A percentile compares a stretch with the other conserved stretches of the same genome.
Conservation (phyloP, 2,888 invertebrate genomes). For the Synergus umbraculus region DNA sequence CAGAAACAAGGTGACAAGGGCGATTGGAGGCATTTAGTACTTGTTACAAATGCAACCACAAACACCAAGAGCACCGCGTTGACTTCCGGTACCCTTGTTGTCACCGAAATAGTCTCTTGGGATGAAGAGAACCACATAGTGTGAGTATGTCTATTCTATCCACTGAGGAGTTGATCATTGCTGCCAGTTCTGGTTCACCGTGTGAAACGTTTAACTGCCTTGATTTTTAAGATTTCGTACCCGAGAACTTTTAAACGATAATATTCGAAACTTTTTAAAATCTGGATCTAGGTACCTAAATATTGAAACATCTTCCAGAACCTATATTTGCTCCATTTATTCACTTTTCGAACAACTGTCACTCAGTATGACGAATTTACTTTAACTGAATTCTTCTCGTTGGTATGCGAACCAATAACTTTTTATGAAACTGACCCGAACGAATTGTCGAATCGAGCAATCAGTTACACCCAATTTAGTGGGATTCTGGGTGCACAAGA, state of each 20-base stretch:
- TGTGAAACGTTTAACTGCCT: background rate
- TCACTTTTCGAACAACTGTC: conserved; percentile 4
- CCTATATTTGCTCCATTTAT: conserved; percentile 6
- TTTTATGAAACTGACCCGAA: background rate
- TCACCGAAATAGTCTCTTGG: conserved; percentile 87
- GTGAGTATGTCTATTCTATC: conserved; percentile 78
- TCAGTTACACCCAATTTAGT: background rate
- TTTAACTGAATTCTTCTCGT: background rate
- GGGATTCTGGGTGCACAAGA: background rate
- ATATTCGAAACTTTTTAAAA: background rate
- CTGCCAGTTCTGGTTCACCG: background rate
- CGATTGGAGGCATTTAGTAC: conserved; percentile 83
- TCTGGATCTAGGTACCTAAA: background rate
- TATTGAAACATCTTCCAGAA: background rate
- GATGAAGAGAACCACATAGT: conserved; percentile 82
- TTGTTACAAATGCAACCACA: conserved; percentile 77
- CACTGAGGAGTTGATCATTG: conserved; percentile 9
- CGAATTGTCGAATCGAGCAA: background rate
- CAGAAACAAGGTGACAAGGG: conserved; percentile 81
- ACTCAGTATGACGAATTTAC: background rate
- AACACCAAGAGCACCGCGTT: conserved; percentile 77
- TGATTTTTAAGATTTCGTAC: background rate
- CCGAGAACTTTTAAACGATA: too few species aligned
- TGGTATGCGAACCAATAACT: background rate
- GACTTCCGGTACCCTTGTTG: conserved; percentile 84